Percentiles rank a stretch among this genome's conserved stretches.
These are phyloP conservation scores for Drosophila mimica DNA, from an alignment of 2,888 invertebrate species.

Conservation along the genomic window DNA sequence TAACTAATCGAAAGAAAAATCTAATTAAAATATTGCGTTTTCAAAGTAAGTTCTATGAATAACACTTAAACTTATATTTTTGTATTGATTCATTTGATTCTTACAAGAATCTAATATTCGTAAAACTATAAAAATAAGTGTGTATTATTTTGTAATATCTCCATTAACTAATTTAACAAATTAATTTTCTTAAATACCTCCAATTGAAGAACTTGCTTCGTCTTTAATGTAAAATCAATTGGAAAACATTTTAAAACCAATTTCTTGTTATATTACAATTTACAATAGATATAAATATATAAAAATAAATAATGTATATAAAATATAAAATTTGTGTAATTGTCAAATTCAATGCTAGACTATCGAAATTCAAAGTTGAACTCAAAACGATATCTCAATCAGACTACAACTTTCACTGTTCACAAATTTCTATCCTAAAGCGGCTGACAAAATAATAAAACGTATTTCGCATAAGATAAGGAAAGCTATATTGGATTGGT, in stretches of 20 bases:
- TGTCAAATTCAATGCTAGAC: neutral
- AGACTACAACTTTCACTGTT: neutral
- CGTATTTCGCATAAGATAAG: constrained; percentile 26
- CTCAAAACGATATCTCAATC: neutral
- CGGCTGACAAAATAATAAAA: constrained; percentile 13
- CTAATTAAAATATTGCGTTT: neutral
- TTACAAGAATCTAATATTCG: neutral
- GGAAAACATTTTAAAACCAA: neutral
- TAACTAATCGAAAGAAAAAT: neutral
- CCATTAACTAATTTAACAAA: neutral
- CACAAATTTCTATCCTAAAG: neutral
- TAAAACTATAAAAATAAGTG: neutral
- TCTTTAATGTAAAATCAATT: neutral
- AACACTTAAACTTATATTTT: neutral
- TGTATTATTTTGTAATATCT: neutral
- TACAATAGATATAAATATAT: neutral
- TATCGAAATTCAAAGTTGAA: neutral
- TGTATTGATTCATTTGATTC: neutral
- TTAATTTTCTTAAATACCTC: neutral
- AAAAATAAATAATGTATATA: neutral
- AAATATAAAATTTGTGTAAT: neutral
- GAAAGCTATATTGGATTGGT: constrained; percentile 5
- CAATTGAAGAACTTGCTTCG: neutral
- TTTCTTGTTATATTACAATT: neutral
- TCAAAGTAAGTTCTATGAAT: neutral